Evolutionary conservation across 2,113 vertebrate species (phyloP).

Genomic region (Silurus glanis): DNA sequence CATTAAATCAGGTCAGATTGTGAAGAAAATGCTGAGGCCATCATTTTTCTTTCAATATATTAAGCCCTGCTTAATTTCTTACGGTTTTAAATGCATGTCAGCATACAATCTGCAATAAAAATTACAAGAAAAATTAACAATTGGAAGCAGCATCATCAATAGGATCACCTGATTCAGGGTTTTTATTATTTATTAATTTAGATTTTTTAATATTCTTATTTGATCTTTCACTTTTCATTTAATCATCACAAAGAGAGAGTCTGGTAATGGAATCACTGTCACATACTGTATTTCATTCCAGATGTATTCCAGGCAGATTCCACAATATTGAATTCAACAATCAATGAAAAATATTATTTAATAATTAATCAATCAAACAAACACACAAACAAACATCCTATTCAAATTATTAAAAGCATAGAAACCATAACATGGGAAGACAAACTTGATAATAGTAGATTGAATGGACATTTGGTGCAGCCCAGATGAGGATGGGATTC

Average conservation of each 20-base stretch:
- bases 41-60: conserved; percentile 62
- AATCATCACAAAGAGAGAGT: no score
- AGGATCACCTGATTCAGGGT: no score
- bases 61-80: conserved; percentile 53
- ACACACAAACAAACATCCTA: neutral
- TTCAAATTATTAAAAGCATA: no score
- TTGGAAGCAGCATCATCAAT: neutral
- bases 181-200: no score
- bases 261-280: neutral
- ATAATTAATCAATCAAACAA: no score
- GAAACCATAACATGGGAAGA: no score
- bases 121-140: neutral
- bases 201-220: no score
- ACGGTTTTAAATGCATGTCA: neutral
- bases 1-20: conserved; percentile 68
- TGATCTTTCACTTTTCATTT: no score
- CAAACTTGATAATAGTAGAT: no score
- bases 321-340: neutral
- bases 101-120: neutral
- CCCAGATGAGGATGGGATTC: no score
- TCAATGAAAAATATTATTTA: neutral
- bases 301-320: neutral
- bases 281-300: neutral
- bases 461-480: no score
- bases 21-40: conserved; percentile 56